phyloP scores from a whole-genome alignment of 2,888 invertebrate species.

The Platycheirus rosarum region DNA sequence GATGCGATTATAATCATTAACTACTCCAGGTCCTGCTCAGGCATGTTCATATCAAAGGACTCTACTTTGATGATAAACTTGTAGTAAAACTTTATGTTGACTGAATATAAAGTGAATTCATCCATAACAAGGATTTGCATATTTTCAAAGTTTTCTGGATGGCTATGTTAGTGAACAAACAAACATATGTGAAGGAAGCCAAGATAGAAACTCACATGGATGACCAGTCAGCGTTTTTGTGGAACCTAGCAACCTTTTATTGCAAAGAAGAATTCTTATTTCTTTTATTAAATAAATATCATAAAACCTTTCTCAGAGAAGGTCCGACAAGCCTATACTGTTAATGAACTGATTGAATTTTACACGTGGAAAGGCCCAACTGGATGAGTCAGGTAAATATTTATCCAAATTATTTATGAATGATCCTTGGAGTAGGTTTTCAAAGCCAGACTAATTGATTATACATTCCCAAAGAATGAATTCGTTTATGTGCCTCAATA shows the following conservation, averaged over 20 bases:
- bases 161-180: not conserved
- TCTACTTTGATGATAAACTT: not conserved
- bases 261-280: not conserved
- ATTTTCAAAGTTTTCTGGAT: slow-evolving; percentile 7
- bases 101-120: slow-evolving; percentile 32
- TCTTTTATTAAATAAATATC: slow-evolving; percentile 19
- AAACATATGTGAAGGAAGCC: not conserved
- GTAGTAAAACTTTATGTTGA: slow-evolving; percentile 40
- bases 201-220: slow-evolving; percentile 3
- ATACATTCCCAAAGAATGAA: not conserved
- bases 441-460: slow-evolving; percentile 21
- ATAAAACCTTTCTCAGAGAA: slow-evolving; percentile 27
- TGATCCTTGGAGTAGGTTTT: slow-evolving; percentile 21
- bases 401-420: slow-evolving; percentile 7
- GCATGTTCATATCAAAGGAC: not conserved
- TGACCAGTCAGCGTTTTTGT: not conserved
- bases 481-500: slow-evolving; percentile 24
- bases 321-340: slow-evolving; percentile 1
- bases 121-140: slow-evolving; percentile 32
- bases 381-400: slow-evolving; percentile 22
- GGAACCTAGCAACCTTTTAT: not conserved
- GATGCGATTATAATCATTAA: slow-evolving; percentile 55
- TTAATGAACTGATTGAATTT: slow-evolving; percentile 18
- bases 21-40: slow-evolving; percentile 38
- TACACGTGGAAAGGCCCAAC: slow-evolving; percentile 45